phyloP scores from a whole-genome alignment of 1,140 invertebrate species.

The Lanistes nyassanus region DNA sequence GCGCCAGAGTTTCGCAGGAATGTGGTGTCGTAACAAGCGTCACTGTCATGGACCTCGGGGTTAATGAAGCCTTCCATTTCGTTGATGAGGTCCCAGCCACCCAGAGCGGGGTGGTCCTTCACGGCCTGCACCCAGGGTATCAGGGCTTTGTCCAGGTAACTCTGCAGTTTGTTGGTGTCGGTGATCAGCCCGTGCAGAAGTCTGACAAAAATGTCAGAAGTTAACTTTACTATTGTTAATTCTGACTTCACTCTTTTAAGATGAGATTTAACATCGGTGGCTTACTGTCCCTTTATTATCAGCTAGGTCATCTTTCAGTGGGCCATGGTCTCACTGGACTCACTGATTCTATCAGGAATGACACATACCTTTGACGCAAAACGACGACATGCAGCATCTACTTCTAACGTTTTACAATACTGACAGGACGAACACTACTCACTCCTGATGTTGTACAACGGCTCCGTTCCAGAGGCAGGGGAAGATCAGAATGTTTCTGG shows the following conservation, averaged over 20 bases:
- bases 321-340: too few species aligned
- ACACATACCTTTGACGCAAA: too few species aligned
- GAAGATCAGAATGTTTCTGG: slow-evolving; percentile 63
- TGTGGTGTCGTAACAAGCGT: slow-evolving; percentile 64
- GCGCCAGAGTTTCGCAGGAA: slow-evolving; percentile 53
- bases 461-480: slow-evolving; percentile 68
- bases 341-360: too few species aligned
- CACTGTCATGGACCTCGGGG: slow-evolving; percentile 44
- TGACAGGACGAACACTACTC: too few species aligned
- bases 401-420: too few species aligned
- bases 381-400: too few species aligned
- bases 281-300: too few species aligned
- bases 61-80: slow-evolving; percentile 64
- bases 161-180: slow-evolving; percentile 60
- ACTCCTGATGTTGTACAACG: slow-evolving; percentile 55
- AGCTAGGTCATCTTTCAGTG: too few species aligned
- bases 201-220: slow-evolving; percentile 33
- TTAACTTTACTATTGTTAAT: too few species aligned
- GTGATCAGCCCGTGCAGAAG: slow-evolving; percentile 47
- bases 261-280: too few species aligned
- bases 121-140: slow-evolving; percentile 55
- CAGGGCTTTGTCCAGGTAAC: slow-evolving; percentile 64
- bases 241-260: too few species aligned
- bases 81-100: slow-evolving; percentile 66
- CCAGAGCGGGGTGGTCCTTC: slow-evolving; percentile 60